These are phyloP conservation scores for Seira sanloemensis DNA, from an alignment of 2,888 invertebrate species.

Conservation along the genomic window DNA sequence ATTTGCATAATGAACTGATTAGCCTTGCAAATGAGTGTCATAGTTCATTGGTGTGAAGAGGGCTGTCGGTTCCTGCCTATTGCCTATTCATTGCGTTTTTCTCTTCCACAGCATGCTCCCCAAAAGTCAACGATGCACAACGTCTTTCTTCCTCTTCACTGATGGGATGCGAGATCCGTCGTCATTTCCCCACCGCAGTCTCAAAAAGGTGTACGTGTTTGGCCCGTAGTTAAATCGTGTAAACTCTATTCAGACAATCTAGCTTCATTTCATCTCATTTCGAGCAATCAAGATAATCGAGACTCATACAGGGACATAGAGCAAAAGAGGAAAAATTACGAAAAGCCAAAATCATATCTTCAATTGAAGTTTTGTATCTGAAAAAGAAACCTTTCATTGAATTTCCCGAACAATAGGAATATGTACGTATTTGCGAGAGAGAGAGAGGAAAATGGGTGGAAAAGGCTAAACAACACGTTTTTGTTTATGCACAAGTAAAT, in stretches of 20 bases:
- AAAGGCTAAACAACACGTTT: constrained; percentile 20
- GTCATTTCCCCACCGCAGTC: constrained; percentile 1
- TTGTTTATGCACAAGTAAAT: constrained; percentile 53
- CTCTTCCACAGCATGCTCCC: background rate
- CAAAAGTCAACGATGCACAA: constrained; percentile 44
- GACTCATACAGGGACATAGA: background rate
- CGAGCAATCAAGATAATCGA: constrained; percentile 1
- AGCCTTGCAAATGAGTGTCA: constrained; percentile 70
- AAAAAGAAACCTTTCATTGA: no score
- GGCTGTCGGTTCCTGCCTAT: constrained; percentile 4
- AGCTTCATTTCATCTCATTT: constrained; percentile 1
- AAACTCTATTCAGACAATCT: background rate
- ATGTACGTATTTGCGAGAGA: background rate
- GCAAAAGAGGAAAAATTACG: no score
- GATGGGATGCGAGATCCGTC: background rate
- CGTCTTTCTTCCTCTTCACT: constrained; percentile 17
- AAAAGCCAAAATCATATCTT: background rate
- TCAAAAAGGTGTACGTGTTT: constrained; percentile 19
- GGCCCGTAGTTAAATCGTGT: background rate
- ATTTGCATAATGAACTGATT: constrained; percentile 57
- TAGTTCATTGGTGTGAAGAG: constrained; percentile 67
- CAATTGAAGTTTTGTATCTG: background rate
- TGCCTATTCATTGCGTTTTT: constrained; percentile 31
- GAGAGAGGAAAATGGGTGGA: background rate
- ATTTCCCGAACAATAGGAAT: background rate